phyloP scores from a whole-genome alignment of 1,140 invertebrate species.

The Zaprionus ghesquierei region DNA sequence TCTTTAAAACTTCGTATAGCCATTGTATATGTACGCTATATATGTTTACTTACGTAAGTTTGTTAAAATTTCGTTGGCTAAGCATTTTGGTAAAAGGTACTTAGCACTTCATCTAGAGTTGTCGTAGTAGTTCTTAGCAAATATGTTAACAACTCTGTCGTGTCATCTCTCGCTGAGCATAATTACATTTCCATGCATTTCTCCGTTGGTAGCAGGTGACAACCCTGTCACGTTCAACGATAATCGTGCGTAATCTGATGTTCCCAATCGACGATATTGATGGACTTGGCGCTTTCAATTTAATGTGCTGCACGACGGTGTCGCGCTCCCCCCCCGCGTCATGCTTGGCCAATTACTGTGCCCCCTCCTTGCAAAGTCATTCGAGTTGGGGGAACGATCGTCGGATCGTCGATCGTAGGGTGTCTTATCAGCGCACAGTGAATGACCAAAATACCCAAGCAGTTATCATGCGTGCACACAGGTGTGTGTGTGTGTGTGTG shows the following conservation, averaged over 20 bases:
- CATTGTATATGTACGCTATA: background rate
- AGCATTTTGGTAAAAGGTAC: constrained; percentile 51
- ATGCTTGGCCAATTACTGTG: background rate
- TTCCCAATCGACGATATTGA: constrained; percentile 40
- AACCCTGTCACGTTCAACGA: constrained; percentile 13
- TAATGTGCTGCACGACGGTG: constrained; percentile 21
- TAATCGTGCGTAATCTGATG: constrained; percentile 42
- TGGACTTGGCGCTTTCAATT: constrained; percentile 3
- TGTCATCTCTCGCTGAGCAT: too few species aligned
- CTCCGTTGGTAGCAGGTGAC: background rate
- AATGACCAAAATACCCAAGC: constrained; percentile 30
- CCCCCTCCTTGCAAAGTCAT: background rate
- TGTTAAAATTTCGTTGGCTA: constrained; percentile 50
- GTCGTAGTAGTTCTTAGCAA: constrained; percentile 1
- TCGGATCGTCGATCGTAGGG: too few species aligned
- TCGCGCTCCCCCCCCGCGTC: background rate
- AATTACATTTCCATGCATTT: background rate
- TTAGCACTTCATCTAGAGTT: constrained; percentile 42
- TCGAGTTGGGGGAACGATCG: background rate
- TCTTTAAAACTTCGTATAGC: background rate
- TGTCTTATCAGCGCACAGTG: constrained; percentile 27
- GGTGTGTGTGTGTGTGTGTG: background rate
- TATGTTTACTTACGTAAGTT: constrained; percentile 22
- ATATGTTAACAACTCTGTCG: background rate
- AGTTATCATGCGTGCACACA: background rate